These are phyloP conservation scores for Dryococelus australis DNA, from an alignment of 2,888 invertebrate species.

Conservation along the genomic window DNA sequence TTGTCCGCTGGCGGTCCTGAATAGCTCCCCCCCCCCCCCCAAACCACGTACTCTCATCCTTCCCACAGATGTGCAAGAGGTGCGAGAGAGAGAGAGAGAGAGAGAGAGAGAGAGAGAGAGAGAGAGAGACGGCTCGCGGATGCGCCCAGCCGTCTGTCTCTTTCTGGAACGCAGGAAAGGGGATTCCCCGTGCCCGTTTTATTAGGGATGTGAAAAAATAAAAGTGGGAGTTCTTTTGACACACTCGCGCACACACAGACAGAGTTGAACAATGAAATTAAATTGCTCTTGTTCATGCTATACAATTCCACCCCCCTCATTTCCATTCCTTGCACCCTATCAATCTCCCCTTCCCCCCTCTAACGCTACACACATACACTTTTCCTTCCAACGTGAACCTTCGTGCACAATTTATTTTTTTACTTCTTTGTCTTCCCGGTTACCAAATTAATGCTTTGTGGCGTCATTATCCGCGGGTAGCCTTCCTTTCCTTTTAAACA, in stretches of 20 bases:
- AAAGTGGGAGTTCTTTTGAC: conserved; percentile 38
- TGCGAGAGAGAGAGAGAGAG: background rate
- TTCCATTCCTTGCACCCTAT: conserved; percentile 22
- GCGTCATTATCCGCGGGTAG: conserved; percentile 39
- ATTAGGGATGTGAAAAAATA: conserved; percentile 42
- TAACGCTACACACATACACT: background rate
- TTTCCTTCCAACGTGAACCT: conserved; percentile 9
- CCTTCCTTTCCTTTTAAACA: conserved; percentile 31
- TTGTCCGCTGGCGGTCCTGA: conserved; percentile 4
- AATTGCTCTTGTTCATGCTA: conserved; percentile 41
- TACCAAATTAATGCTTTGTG: conserved; percentile 47
- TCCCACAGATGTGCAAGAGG: conserved; percentile 12
- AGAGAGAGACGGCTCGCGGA: background rate
- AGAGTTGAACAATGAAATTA: conserved; percentile 46
- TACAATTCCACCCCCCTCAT: conserved; percentile 31
- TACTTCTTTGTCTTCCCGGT: conserved; percentile 41
- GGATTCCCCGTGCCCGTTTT: conserved; percentile 42
- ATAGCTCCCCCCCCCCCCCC: conserved; percentile 26
- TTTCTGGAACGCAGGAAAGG: background rate
- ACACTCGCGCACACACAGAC: conserved; percentile 32
- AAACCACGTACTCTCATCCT: no score
- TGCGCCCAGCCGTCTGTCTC: conserved; percentile 6
- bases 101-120: background rate
- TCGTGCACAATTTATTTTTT: background rate
- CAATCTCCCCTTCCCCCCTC: background rate